Percentiles rank a stretch among this genome's conserved stretches.
Evolutionary conservation across 2,888 invertebrate species (phyloP).

Genomic region (Priocnemis perturbator): DNA sequence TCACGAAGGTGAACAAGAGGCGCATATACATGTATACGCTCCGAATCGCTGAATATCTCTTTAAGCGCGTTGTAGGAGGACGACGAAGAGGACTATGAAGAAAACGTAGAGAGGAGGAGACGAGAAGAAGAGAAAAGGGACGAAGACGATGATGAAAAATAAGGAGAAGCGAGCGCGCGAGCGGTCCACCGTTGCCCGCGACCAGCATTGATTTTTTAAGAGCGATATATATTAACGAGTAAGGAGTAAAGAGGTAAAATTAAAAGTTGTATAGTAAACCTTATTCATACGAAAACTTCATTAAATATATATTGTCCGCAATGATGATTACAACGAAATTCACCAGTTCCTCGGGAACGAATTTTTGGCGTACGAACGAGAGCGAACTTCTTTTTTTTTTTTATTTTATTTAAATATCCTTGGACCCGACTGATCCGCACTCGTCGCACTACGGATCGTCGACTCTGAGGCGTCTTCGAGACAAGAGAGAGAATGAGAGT

Average conservation of each 20-base stretch:
- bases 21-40: conserved; percentile 61
- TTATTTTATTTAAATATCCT: conserved; percentile 56
- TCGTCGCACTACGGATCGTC: conserved; percentile 46
- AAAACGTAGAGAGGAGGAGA: conserved; percentile 8
- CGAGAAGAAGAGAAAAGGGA: conserved; percentile 20
- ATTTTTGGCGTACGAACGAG: conserved; percentile 59
- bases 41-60: conserved; percentile 64
- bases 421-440: conserved; percentile 59
- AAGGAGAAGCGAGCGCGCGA: no score
- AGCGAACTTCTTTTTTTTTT: conserved; percentile 56
- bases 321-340: conserved; percentile 73
- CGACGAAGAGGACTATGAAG: conserved; percentile 16
- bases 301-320: conserved; percentile 70
- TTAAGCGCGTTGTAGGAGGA: conserved; percentile 55
- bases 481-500: conserved; percentile 27
- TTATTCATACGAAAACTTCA: conserved; percentile 68
- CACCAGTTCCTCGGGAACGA: conserved; percentile 63
- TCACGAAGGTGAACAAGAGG: conserved; percentile 42
- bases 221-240: conserved; percentile 64
- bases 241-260: conserved; percentile 66
- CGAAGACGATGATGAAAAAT: conserved; percentile 44
- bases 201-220: conserved; percentile 71
- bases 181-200: conserved; percentile 57
- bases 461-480: conserved; percentile 59
- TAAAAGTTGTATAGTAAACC: conserved; percentile 73